phyloP scores from a whole-genome alignment of 2,797 vertebrate species.

The Sparus aurata region DNA sequence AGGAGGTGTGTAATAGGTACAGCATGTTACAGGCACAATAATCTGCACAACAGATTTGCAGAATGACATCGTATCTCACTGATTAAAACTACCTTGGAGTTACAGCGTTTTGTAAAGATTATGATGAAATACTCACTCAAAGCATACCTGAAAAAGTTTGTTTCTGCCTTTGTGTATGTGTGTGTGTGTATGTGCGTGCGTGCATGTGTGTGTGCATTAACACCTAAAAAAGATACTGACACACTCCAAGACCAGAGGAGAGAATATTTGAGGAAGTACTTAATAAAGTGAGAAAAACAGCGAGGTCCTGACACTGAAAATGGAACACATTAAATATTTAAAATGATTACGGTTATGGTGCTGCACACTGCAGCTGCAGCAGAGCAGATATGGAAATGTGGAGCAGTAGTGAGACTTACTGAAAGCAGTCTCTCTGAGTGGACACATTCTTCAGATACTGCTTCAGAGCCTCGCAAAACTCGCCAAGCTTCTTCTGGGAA shows the following conservation, averaged over 20 bases:
- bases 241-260: slow-evolving; percentile 11
- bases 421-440: slow-evolving; percentile 92
- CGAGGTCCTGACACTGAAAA: slow-evolving; percentile 40
- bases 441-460: slow-evolving; percentile 96
- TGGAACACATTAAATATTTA: slow-evolving; percentile 54
- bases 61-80: slow-evolving; percentile 13
- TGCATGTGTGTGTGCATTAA: background rate
- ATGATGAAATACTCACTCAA: slow-evolving; percentile 17
- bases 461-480: slow-evolving; percentile 94
- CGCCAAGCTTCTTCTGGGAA: slow-evolving; percentile 92
- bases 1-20: slow-evolving; percentile 17
- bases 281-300: slow-evolving; percentile 32
- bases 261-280: slow-evolving; percentile 3
- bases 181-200: background rate
- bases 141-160: background rate
- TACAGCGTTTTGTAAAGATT: slow-evolving; percentile 14
- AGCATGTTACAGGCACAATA: slow-evolving; percentile 24
- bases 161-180: background rate
- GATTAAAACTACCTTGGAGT: slow-evolving; percentile 25
- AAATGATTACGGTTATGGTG: slow-evolving; percentile 20
- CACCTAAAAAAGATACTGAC: background rate
- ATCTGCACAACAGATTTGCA: background rate
- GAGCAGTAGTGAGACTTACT: slow-evolving; percentile 85
- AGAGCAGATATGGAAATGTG: slow-evolving; percentile 14
- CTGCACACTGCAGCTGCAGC: slow-evolving; percentile 12